Evolutionary conservation across 2,888 invertebrate genomes (phyloP).

Genomic region (Xanthia icteritia): DNA sequence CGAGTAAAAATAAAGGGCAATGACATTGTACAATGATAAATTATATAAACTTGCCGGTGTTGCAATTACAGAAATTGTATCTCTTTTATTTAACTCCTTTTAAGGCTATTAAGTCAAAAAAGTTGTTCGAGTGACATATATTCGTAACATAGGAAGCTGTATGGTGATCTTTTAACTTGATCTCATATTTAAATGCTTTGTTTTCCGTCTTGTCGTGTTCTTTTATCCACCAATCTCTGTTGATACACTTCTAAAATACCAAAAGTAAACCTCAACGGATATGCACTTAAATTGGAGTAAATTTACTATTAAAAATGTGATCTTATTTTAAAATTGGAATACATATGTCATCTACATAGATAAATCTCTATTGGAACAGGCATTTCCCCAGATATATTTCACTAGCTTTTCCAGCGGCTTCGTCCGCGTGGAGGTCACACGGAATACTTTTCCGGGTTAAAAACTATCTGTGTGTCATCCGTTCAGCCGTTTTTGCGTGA

Average conservation of each 20-base stretch:
- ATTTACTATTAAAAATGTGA: neutral
- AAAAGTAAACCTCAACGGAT: neutral
- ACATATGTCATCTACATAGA: neutral
- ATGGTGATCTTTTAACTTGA: neutral
- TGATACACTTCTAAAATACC: neutral
- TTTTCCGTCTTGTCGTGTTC: neutral
- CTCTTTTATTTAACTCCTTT: constrained; percentile 33
- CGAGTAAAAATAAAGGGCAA: constrained; percentile 45
- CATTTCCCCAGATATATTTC: too few relatives aligned
- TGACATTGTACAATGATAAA: constrained; percentile 52
- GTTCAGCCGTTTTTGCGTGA: too few relatives aligned
- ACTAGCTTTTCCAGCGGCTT: too few relatives aligned
- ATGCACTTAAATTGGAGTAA: neutral
- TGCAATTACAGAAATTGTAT: constrained; percentile 33
- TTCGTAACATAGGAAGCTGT: neutral
- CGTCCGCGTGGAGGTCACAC: too few relatives aligned
- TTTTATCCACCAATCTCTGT: neutral
- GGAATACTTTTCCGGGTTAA: too few relatives aligned
- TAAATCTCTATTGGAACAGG: too few relatives aligned
- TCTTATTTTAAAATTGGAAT: neutral
- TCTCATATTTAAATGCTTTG: neutral
- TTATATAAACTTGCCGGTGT: constrained; percentile 46
- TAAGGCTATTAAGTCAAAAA: neutral
- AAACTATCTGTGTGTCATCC: too few relatives aligned
- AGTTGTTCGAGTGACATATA: neutral